Base-by-base conservation (phyloP, 35 echinoderm and acorn worm species). In the Nesometra sesokonis region DNA sequence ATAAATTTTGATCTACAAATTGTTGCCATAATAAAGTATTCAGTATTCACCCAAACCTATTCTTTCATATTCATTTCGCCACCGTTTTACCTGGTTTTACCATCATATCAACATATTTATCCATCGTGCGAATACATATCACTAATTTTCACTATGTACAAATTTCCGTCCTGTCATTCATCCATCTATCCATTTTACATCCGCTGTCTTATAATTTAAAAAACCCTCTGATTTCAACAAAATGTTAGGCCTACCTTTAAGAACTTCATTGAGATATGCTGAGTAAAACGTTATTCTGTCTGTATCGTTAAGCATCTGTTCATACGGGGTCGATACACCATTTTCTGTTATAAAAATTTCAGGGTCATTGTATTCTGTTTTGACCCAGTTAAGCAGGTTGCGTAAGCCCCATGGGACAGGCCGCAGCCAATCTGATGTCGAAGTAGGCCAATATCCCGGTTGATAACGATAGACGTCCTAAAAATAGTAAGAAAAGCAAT, bases 181-280 rank as follows among this genome's bases (percentile, higher is more conserved):
- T n/a, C n/a, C n/a, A n/a, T n/a, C n/a, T n/a, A n/a, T n/a, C n/a
- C n/a, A n/a, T n/a, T n/a, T n/a, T n/a, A n/a, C n/a, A n/a, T n/a
- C n/a, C n/a, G n/a, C n/a, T n/a, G n/a, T n/a, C n/a, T n/a, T n/a
- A n/a, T n/a, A n/a, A n/a, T n/a, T n/a, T 43, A 43, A 43, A 43
- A 43, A 43, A 2, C 9, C 52, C 8, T 27, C 9, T 67, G 23
- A 67, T 67, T 3, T 67, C 52, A 67, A 27, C 15, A 43, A 43
- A 43, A 43, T 43, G 15, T 43, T 43, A 43, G 52, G 23, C 21
- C 21, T 67, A 91, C 90, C 90, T 91, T 91, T 91, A 13, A 91
- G 80, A 19, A 84, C 85, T 87, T 91, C 90, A 83, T 87, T 91
- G n/a, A 91, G 52, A 67, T 91, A 91, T 37, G 90, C 84, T 82